Conservation (phyloP, 2,888 invertebrate species). For the Tipula lateralis region DNA sequence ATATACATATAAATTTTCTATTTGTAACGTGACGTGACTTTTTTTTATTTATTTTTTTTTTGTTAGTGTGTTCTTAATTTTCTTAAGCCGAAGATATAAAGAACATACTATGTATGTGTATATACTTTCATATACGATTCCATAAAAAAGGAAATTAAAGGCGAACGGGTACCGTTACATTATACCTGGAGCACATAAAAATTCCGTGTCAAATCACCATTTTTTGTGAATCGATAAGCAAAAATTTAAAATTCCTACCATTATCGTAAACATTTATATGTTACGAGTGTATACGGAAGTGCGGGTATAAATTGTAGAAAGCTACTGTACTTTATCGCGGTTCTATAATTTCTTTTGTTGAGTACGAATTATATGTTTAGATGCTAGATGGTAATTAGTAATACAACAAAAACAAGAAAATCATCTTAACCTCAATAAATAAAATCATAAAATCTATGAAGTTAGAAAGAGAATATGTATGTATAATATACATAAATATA, state of each 20-base stretch:
- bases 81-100: background rate
- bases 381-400: background rate
- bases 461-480: background rate
- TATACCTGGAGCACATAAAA: background rate
- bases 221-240: background rate
- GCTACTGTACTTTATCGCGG: background rate
- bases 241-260: background rate
- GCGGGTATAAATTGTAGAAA: background rate
- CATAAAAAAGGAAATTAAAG: background rate
- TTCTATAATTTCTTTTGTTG: background rate
- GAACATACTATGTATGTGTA: background rate
- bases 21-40: constrained; percentile 19
- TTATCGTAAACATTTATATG: background rate
- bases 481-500: background rate
- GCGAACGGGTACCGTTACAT: background rate
- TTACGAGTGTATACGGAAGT: background rate
- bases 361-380: background rate
- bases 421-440: constrained; percentile 7
- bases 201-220: background rate
- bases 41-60: background rate
- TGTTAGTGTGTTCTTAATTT: constrained; percentile 11
- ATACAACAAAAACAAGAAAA: background rate
- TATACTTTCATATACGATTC: background rate
- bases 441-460: background rate
- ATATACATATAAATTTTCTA: constrained; percentile 24